Percentiles rank a stretch among this genome's conserved stretches.
phyloP scores from a whole-genome alignment of 2,888 invertebrate genomes.

The Dolichopus griseipennis region DNA sequence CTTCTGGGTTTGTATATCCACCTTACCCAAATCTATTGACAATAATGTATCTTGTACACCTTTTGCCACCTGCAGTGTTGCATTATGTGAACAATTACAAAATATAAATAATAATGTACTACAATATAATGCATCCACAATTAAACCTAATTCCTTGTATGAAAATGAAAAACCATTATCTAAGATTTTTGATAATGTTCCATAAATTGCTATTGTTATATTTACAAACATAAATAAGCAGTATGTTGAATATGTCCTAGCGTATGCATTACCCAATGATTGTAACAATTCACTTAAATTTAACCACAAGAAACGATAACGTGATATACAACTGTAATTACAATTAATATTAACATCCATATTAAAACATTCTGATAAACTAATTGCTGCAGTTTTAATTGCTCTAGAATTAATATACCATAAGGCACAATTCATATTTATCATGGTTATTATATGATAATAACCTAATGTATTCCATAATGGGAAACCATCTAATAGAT shows the following conservation, averaged over 20 bases:
- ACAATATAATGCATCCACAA: constrained; percentile 56
- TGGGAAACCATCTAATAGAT: constrained; percentile 51
- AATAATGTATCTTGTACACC: constrained; percentile 55
- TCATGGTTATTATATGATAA: constrained; percentile 60
- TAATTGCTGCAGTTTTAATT: constrained; percentile 54
- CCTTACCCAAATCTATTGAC: constrained; percentile 49
- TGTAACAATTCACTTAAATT: constrained; percentile 56
- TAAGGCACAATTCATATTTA: constrained; percentile 62
- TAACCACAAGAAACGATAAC: constrained; percentile 56
- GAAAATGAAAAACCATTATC: constrained; percentile 57
- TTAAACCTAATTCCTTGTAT: constrained; percentile 58
- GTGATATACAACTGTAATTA: constrained; percentile 49
- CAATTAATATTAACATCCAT: constrained; percentile 50
- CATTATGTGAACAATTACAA: constrained; percentile 58
- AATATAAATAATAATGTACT: constrained; percentile 53
- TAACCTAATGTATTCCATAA: constrained; percentile 50
- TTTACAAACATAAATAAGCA: constrained; percentile 57
- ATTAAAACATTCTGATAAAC: constrained; percentile 48
- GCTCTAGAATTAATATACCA: constrained; percentile 64
- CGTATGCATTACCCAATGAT: constrained; percentile 57
- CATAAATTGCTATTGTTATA: constrained; percentile 59
- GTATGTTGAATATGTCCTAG: constrained; percentile 58
- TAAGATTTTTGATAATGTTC: constrained; percentile 57
- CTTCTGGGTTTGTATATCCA: constrained; percentile 52
- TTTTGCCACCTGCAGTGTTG: constrained; percentile 54